Conservation (phyloP, 2,888 invertebrate genomes). For the Zele albiditarsus region DNA sequence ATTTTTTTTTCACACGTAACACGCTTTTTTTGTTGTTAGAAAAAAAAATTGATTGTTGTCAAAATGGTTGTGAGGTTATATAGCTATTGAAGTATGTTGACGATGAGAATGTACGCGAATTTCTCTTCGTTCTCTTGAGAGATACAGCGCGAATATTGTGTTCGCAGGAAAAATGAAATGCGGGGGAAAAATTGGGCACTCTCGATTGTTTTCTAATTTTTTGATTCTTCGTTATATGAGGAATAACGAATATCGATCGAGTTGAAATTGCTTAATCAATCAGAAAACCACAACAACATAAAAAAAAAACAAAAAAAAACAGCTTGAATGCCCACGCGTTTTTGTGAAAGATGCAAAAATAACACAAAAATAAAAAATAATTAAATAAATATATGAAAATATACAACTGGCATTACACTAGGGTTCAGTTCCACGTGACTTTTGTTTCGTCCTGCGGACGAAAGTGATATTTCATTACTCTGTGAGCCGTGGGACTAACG, state of each 20-base stretch:
- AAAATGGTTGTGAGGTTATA: conserved; percentile 71
- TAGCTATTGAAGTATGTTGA: conserved; percentile 48
- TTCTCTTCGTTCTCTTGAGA: background rate
- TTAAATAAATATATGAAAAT: conserved; percentile 41
- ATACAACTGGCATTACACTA: conserved; percentile 71
- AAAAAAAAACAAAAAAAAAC: background rate
- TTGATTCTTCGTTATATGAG: background rate
- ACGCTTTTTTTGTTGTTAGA: conserved; percentile 62
- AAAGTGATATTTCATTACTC: conserved; percentile 16
- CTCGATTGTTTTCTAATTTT: conserved; percentile 14
- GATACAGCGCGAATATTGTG: conserved; percentile 5
- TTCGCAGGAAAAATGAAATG: conserved; percentile 5
- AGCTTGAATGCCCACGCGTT: conserved; percentile 13
- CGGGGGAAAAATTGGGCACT: background rate
- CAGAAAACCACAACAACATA: background rate
- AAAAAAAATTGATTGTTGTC: conserved; percentile 68
- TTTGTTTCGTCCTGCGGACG: conserved; percentile 32
- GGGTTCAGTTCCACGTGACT: conserved; percentile 39
- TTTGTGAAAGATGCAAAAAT: background rate
- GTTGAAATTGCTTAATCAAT: background rate
- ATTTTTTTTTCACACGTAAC: conserved; percentile 56
- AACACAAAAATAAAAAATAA: conserved; percentile 13
- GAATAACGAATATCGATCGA: background rate
- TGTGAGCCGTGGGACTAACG: conserved; percentile 48
- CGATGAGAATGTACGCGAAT: conserved; percentile 15